These are phyloP conservation scores for Leucopsar rothschildi DNA, from an alignment of 2,113 vertebrate species.

Conservation along the genomic window DNA sequence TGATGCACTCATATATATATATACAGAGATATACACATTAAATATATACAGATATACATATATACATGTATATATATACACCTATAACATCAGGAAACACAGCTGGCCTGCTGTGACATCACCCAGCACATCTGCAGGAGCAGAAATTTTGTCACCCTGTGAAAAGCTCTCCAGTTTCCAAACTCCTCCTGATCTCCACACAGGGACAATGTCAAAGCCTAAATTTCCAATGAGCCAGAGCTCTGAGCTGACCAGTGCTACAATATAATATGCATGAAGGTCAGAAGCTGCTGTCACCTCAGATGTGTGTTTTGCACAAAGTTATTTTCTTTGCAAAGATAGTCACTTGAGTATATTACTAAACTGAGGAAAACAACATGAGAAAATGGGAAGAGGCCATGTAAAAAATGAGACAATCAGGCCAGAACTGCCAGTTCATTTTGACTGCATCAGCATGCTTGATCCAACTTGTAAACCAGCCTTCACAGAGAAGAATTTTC, in stretches of 20 bases:
- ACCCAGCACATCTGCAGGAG: not conserved
- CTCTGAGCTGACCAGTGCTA: not conserved
- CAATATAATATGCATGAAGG: slow-evolving; percentile 29
- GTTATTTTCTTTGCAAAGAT: slow-evolving; percentile 14
- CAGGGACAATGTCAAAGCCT: not conserved
- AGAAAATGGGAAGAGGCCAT: not conserved
- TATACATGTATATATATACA: too few species aligned
- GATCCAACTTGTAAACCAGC: not conserved
- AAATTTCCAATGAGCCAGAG: slow-evolving; percentile 7
- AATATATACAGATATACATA: too few species aligned
- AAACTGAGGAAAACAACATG: slow-evolving; percentile 19
- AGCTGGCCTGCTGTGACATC: not conserved
- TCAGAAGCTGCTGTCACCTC: slow-evolving; percentile 37
- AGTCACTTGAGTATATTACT: not conserved
- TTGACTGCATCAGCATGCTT: not conserved
- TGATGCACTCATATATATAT: not conserved
- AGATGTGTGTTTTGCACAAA: not conserved
- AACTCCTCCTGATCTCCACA: not conserved
- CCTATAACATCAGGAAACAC: not conserved
- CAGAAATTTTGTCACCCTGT: not conserved
- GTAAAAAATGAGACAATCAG: slow-evolving; percentile 7
- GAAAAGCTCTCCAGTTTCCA: not conserved
- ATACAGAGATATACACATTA: too few species aligned
- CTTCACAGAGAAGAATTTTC: slow-evolving; percentile 3
- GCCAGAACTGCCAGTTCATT: not conserved